Evolutionary conservation across 1,140 invertebrate genomes (phyloP), one percentile per base, ranked within the genome.

Genomic region (Drosophila punjabiensis): DNA sequence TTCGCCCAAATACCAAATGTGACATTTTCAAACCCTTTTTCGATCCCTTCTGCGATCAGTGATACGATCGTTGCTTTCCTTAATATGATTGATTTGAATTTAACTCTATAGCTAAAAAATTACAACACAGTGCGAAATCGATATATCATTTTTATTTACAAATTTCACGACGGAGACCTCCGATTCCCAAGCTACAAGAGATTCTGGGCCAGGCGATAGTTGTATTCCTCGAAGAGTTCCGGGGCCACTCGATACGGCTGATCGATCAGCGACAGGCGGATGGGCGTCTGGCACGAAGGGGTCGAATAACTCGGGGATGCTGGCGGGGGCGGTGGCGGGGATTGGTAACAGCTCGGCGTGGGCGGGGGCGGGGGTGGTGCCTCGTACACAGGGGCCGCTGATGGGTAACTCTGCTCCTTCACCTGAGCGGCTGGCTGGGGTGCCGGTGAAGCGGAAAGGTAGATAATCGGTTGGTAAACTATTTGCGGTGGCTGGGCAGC

Each of bases 401-500:
- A 47, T 11, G 61, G 32, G 20, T 81, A 81, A 18, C 35, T 33
- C 18, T 60, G 52, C 1, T 59, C 69, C 16, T 80, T 60, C 8
- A 24, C 24, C n/a, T 75, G 62, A 14, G 14, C 39, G 24, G 53
- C 50, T 6, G 37, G 11, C 5, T 79, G 71, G 4, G 37, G 35
- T 14, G 50, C 63, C 1, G 79, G 52, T 24, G 81, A 58, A 4
- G 86, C 43, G 0, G 69, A 70, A 0, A 91, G 24, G 37, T 91
- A 91, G 37, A 91, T 91, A 9, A 91, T 91, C 39, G 88, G 88
- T 30, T 91, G 88, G 55, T 91, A 91, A 13, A 91, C 74, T 28
- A 91, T 91, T 43, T 84, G 84, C 1, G 87, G 83, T n/a, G 53
- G 64, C 5, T 64, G 81, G 9, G 63, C 47, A 14, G 47, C 73